Percentiles rank a stretch among this genome's conserved stretches.
phyloP scores from a whole-genome alignment of 2,113 vertebrate species.

The Calidris pygmaea region DNA sequence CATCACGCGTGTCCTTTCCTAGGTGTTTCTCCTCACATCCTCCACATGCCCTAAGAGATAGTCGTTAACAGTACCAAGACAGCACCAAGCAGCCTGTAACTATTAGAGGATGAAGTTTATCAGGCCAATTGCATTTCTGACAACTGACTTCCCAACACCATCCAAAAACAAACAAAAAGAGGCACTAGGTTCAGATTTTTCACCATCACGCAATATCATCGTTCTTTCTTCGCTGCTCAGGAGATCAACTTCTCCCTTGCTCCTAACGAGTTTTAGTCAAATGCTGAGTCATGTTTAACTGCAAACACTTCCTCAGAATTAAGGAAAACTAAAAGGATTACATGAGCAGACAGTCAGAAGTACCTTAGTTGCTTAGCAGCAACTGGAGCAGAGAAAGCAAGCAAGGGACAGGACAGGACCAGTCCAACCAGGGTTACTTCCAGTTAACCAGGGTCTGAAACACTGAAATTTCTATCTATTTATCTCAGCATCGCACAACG shows the following conservation, averaged over 20 bases:
- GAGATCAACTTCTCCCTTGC: neutral
- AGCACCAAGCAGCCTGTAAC: neutral
- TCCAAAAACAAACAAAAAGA: neutral
- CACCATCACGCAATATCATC: fast-evolving
- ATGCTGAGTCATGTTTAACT: neutral
- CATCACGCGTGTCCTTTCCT: neutral
- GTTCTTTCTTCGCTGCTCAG: neutral
- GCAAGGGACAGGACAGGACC: neutral
- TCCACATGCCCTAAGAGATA: neutral
- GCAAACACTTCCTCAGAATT: neutral
- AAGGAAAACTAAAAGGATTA: neutral
- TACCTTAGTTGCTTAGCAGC: neutral
- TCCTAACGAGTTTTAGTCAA: neutral
- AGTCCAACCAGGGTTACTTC: neutral
- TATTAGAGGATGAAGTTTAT: neutral
- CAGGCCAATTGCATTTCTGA: neutral
- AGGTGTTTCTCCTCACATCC: neutral
- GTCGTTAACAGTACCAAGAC: neutral
- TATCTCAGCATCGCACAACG: neutral
- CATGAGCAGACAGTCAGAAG: neutral
- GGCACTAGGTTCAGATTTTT: neutral
- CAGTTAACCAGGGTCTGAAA: neutral
- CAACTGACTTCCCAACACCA: neutral
- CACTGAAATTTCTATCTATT: neutral
- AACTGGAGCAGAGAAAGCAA: neutral